Base-by-base conservation (phyloP, 2,113 vertebrate species). In the Xiphophorus hellerii region DNA sequence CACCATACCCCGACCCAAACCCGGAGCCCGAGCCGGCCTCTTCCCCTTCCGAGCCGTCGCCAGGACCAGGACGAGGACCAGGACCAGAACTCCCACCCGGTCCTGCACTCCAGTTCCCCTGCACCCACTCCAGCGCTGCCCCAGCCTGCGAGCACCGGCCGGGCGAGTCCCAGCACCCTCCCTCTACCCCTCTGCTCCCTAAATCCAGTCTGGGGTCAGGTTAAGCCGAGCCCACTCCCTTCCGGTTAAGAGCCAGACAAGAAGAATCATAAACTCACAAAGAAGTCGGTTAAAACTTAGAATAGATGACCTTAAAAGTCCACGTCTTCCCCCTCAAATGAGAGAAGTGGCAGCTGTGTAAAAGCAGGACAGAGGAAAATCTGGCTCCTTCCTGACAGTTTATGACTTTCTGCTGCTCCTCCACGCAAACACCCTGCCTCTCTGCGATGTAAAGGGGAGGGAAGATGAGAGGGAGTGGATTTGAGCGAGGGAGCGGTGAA, bases 61-160 rank as follows among this genome's bases (percentile, higher is more conserved):
- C 84, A 73, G 76, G 68, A 74, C 93, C 31, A 27, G 31, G 22
- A 1, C 31, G 83, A 30, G 30, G 30, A 30, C 93, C 84, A 73
- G 76, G 68, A 74, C 93, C 33, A 28, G 33, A 22, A 1, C 31
- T 86, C 62, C 76, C 87, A 69, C 84, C 90, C 30, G 85, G 90
- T 69, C 85, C 91, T 8, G 58, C 79, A 66, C 91, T 95, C 94
- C 92, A 93, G 90, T 94, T 94, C 44, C 92, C 90, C 84, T 62
- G 85, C 68, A 77, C 84, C 94, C 90, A 93, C 91, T 92, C 92
- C 89, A 90, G 91, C 25, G 80, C 91, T 89, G 82, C 64, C 65
- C 81, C 71, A 42, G 80, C 84, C 88, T 84, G 76, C 80, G 3
- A 68, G 61, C 88, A 92, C 76, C 68, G 87, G 89, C 89, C 82